Percentiles rank a stretch among this genome's conserved stretches.
Evolutionary conservation across 2,888 invertebrate genomes (phyloP).

Genomic region (Drosophila kambysellisi): DNA sequence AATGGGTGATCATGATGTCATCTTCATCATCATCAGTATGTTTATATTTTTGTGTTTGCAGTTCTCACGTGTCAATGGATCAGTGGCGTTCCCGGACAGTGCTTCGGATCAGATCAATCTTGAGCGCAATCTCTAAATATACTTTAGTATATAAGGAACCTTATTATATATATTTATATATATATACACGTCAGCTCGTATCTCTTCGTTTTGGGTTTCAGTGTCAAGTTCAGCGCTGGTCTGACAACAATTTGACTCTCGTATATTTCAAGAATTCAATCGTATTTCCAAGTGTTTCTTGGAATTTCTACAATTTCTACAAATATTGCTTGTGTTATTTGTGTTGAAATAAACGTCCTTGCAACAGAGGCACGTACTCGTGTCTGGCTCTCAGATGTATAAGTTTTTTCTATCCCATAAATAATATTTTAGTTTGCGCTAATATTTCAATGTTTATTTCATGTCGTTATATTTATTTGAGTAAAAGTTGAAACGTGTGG

Average conservation of each 20-base stretch:
- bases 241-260: conserved; percentile 32
- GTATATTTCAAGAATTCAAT: conserved; percentile 18
- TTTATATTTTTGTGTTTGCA: conserved; percentile 23
- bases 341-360: conserved; percentile 79
- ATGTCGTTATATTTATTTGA: conserved; percentile 60
- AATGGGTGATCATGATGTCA: conserved; percentile 1
- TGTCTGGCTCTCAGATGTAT: conserved; percentile 35
- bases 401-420: conserved; percentile 54
- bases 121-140: conserved; percentile 26
- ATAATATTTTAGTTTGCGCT: conserved; percentile 56
- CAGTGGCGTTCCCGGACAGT: conserved; percentile 63
- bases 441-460: conserved; percentile 56
- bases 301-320: conserved; percentile 13
- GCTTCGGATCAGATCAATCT: conserved; percentile 16
- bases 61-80: conserved; percentile 56
- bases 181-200: conserved; percentile 35
- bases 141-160: conserved; percentile 5
- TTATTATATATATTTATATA: conserved; percentile 5
- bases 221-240: conserved; percentile 74
- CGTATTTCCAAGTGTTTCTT: conserved; percentile 19
- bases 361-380: conserved; percentile 42
- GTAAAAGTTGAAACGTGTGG: conserved; percentile 24
- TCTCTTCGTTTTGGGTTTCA: conserved; percentile 60
- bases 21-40: background rate
- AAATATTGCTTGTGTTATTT: conserved; percentile 5